Percentiles rank a stretch among this genome's conserved stretches.
Conservation (phyloP, 2,797 vertebrate genomes). For the Eidolon dupreanum region DNA sequence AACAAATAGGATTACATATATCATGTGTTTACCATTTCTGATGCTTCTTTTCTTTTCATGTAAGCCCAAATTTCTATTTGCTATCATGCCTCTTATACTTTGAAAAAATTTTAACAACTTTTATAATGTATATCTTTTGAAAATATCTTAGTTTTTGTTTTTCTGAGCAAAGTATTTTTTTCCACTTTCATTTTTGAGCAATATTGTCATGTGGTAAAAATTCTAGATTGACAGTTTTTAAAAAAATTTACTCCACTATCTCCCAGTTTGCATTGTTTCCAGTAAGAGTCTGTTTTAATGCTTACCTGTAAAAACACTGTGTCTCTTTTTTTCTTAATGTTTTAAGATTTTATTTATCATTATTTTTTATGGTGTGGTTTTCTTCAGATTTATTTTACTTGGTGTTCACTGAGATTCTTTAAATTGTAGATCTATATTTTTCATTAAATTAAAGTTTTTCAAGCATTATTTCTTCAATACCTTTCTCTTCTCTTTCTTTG, state of each 20-base stretch:
- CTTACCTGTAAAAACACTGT: background rate
- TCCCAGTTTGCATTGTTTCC: background rate
- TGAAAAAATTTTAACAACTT: background rate
- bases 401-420: background rate
- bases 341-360: background rate
- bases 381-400: background rate
- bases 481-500: background rate
- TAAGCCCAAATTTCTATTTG: background rate
- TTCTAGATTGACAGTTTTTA: background rate
- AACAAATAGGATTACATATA: background rate
- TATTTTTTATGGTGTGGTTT: background rate
- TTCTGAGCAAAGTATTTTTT: background rate
- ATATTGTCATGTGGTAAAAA: background rate
- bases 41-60: no score
- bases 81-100: background rate
- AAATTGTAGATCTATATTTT: background rate
- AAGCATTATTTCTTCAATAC: background rate
- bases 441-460: background rate
- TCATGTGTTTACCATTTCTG: background rate
- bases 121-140: background rate
- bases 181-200: background rate
- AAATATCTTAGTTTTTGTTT: background rate
- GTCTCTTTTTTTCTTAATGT: background rate
- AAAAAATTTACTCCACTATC: background rate
- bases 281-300: background rate